phyloP scores from a whole-genome alignment of 2,888 invertebrate genomes.

The Eretmocerus hayati region DNA sequence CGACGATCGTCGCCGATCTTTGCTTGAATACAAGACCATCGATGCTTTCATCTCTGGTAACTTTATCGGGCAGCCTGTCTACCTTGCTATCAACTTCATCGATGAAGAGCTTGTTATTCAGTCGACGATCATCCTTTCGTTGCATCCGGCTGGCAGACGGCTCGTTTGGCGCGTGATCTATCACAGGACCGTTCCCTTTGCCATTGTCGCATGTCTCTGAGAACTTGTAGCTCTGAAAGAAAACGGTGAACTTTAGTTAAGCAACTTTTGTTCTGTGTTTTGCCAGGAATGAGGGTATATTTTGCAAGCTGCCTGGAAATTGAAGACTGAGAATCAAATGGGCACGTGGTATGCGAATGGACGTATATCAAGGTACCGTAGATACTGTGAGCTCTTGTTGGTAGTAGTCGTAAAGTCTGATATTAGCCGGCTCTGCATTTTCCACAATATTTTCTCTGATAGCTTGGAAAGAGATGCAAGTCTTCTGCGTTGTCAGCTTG shows the following conservation, averaged over 20 bases:
- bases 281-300: too few species aligned
- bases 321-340: too few species aligned
- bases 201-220: constrained; percentile 30
- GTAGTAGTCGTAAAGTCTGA: constrained; percentile 60
- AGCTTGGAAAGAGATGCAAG: constrained; percentile 50
- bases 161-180: not conserved
- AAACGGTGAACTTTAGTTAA: too few species aligned
- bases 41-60: constrained; percentile 9
- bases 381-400: constrained; percentile 52
- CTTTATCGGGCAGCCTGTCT: constrained; percentile 1
- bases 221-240: constrained; percentile 37
- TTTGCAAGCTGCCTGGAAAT: not conserved
- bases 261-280: too few species aligned
- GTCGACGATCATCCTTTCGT: constrained; percentile 3
- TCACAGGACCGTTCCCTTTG: not conserved
- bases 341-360: too few species aligned
- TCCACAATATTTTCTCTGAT: constrained; percentile 48
- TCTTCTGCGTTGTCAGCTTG: constrained; percentile 46
- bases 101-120: constrained; percentile 4
- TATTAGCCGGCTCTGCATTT: constrained; percentile 50
- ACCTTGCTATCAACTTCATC: constrained; percentile 1
- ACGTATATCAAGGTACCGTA: constrained; percentile 47
- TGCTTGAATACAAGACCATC: constrained; percentile 7
- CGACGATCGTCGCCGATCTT: not conserved
- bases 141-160: constrained; percentile 6